A percentile compares a stretch with the other conserved stretches of the same genome.
Evolutionary conservation across 2,888 invertebrate genomes (phyloP).

Genomic region (Drosophila melanosoma): DNA sequence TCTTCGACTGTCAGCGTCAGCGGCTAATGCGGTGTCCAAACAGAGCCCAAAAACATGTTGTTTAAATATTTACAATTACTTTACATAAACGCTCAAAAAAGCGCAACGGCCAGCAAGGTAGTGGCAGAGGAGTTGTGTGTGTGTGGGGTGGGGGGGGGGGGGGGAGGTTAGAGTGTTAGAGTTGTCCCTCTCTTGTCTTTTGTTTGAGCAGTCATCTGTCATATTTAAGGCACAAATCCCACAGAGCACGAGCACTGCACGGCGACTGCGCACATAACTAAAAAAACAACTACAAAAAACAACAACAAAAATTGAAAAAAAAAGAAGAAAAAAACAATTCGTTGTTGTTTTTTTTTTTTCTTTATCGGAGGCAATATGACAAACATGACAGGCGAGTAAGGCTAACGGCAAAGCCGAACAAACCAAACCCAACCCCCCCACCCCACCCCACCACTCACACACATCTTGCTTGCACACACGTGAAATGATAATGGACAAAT

Average conservation of each 20-base stretch:
- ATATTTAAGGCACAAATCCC: slow-evolving; percentile 68
- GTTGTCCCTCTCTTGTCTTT: slow-evolving; percentile 18
- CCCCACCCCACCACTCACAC: background rate
- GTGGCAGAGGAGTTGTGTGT: background rate
- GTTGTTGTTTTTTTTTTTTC: slow-evolving; percentile 42
- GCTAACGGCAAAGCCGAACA: slow-evolving; percentile 8
- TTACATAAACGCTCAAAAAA: slow-evolving; percentile 61
- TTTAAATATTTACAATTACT: slow-evolving; percentile 74
- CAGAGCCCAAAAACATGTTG: slow-evolving; percentile 49
- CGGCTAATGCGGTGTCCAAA: slow-evolving; percentile 58
- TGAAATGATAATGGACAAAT: slow-evolving; percentile 66
- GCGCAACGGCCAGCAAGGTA: slow-evolving; percentile 24
- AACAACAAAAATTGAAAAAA: background rate
- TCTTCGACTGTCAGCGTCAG: slow-evolving; percentile 28
- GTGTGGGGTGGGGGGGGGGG: background rate
- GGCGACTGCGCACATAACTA: slow-evolving; percentile 3
- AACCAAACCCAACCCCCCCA: background rate
- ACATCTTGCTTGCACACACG: slow-evolving; percentile 18
- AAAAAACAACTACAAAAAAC: background rate
- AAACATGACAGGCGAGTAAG: slow-evolving; percentile 64
- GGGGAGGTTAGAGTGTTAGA: background rate
- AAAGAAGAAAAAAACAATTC: background rate
- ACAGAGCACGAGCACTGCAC: slow-evolving; percentile 29
- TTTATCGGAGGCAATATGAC: slow-evolving; percentile 71
- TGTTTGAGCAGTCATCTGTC: slow-evolving; percentile 66